Evolutionary conservation across 2,113 vertebrate species (phyloP).

Genomic region (Erpornis zantholeuca): DNA sequence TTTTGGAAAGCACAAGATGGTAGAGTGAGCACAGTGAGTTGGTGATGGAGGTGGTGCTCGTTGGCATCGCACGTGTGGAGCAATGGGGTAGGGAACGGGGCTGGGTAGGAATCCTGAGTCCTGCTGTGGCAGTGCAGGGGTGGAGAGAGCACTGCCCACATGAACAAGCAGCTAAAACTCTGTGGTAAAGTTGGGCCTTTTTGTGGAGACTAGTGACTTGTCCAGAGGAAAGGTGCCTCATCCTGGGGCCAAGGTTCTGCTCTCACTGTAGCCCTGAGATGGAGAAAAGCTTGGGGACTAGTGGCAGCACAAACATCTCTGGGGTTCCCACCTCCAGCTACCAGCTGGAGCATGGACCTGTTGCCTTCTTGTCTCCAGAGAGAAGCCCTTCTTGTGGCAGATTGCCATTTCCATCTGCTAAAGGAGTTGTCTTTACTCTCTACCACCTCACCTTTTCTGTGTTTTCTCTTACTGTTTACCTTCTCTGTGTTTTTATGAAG

Average conservation of each 20-base stretch:
- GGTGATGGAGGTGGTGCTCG: rapidly evolving
- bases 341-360: neutral
- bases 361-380: neutral
- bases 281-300: neutral
- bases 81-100: rapidly evolving
- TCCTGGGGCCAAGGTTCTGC: neutral
- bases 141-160: neutral
- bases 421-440: neutral
- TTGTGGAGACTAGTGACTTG: neutral
- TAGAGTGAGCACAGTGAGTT: rapidly evolving
- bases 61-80: neutral
- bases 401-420: neutral
- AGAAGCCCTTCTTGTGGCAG: neutral
- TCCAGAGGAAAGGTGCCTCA: neutral
- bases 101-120: neutral
- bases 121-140: rapidly evolving
- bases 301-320: neutral
- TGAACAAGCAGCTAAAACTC: neutral
- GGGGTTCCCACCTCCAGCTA: neutral
- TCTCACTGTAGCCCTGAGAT: neutral
- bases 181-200: neutral
- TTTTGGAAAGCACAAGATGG: neutral
- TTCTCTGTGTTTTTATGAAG: neutral
- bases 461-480: neutral
- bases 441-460: neutral